phyloP scores from a whole-genome alignment of 2,113 vertebrate species.

The Tiliqua scincoides region DNA sequence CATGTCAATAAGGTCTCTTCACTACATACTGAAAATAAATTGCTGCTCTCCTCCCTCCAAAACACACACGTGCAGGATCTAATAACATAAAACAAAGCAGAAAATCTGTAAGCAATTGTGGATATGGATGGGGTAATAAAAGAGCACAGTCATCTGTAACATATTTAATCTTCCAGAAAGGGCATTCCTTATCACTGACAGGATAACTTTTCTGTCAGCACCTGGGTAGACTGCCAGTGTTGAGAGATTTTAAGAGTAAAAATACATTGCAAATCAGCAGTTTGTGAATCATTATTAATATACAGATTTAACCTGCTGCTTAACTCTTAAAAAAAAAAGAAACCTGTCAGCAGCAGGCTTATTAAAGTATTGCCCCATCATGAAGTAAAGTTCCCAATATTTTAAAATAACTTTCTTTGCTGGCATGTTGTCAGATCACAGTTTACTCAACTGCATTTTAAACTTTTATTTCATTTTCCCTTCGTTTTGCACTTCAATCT shows the following conservation, averaged over 20 bases:
- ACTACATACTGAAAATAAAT: background rate
- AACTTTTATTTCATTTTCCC: slow-evolving; percentile 36
- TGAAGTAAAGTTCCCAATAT: background rate
- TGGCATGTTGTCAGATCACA: slow-evolving; percentile 24
- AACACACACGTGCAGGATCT: background rate
- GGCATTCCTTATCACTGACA: fast-evolving
- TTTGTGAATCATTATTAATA: slow-evolving; percentile 56
- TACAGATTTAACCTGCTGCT: slow-evolving; percentile 59
- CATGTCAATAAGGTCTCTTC: no score
- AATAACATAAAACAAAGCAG: background rate
- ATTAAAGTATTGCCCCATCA: slow-evolving; percentile 46
- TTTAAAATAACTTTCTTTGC: slow-evolving; percentile 5
- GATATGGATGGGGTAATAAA: slow-evolving; percentile 33
- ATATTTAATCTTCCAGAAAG: slow-evolving; percentile 45
- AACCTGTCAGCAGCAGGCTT: slow-evolving; percentile 30
- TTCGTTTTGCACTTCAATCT: slow-evolving; percentile 38
- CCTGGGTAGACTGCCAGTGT: background rate
- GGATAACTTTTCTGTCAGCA: background rate
- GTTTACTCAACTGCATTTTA: slow-evolving; percentile 29
- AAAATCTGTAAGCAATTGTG: background rate
- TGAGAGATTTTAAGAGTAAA: slow-evolving; percentile 38
- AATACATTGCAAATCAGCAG: slow-evolving; percentile 36
- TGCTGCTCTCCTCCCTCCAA: background rate
- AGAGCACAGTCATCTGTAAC: background rate
- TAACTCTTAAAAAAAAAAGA: slow-evolving; percentile 39